Percentiles rank a stretch among this genome's conserved stretches.
phyloP scores from a whole-genome alignment of 2,797 vertebrate genomes.

The Fistularia tabacaria region DNA sequence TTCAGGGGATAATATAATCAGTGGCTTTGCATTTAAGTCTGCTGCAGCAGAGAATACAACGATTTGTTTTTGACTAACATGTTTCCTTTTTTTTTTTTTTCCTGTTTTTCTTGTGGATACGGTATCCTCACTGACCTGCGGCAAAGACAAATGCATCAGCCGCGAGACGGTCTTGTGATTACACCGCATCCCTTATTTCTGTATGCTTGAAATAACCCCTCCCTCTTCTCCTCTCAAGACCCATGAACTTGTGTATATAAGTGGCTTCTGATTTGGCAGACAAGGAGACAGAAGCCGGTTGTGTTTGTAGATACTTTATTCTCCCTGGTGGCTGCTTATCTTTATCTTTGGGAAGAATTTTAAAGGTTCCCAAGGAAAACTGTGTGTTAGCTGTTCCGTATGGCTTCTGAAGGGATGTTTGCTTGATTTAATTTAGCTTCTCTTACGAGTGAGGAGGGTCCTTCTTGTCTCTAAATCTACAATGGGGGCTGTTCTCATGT shows the following conservation, averaged over 20 bases:
- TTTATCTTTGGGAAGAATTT: neutral
- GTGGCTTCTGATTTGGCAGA: slow-evolving; percentile 2
- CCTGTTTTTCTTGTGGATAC: slow-evolving; percentile 1
- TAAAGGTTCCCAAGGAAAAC: neutral
- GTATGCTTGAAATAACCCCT: slow-evolving; percentile 15
- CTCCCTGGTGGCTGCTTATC: neutral
- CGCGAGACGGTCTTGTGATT: slow-evolving; percentile 58
- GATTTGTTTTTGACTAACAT: neutral
- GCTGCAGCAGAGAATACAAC: too few relatives aligned
- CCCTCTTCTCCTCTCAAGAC: neutral
- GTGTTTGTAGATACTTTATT: neutral
- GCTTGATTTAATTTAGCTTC: neutral
- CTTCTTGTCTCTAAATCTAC: slow-evolving; percentile 2
- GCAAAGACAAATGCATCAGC: slow-evolving; percentile 5
- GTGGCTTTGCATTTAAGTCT: too few relatives aligned
- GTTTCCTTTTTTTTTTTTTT: neutral
- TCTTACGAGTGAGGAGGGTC: slow-evolving; percentile 4
- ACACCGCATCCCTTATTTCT: slow-evolving; percentile 26
- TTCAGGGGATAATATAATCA: too few relatives aligned
- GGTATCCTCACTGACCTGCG: slow-evolving; percentile 7
- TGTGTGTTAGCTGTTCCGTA: slow-evolving; percentile 6
- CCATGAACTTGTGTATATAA: slow-evolving; percentile 23
- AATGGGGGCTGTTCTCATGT: slow-evolving; percentile 49
- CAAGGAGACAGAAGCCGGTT: neutral
- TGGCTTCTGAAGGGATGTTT: slow-evolving; percentile 3